These are phyloP conservation scores for Diarsia mendica DNA, from an alignment of 2,888 invertebrate species.

Conservation along the genomic window DNA sequence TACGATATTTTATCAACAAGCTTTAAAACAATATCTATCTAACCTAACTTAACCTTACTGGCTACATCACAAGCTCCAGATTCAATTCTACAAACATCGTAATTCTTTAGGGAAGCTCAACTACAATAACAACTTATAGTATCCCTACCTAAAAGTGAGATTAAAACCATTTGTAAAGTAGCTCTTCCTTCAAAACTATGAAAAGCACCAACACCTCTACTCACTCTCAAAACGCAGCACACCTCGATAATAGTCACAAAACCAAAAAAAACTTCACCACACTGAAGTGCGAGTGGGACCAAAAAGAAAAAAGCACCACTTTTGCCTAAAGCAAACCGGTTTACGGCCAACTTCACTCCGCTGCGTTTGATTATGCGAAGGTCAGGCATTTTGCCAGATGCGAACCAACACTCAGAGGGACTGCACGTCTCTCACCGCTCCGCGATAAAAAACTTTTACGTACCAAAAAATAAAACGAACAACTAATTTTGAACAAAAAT, in stretches of 20 bases:
- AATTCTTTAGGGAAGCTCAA: neutral
- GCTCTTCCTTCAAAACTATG: neutral
- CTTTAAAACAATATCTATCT: too few species aligned
- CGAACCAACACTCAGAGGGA: slow-evolving; percentile 65
- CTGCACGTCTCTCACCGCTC: slow-evolving; percentile 68
- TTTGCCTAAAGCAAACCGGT: slow-evolving; percentile 88
- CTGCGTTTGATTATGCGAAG: slow-evolving; percentile 84
- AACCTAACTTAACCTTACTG: too few species aligned
- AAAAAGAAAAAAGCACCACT: slow-evolving; percentile 79
- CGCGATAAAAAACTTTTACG: slow-evolving; percentile 76
- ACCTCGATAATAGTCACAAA: slow-evolving; percentile 42
- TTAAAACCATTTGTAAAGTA: neutral
- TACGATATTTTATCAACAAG: too few species aligned
- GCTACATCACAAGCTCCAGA: too few species aligned
- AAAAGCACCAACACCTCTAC: slow-evolving; percentile 24
- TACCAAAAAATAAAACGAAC: slow-evolving; percentile 69
- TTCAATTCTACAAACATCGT: too few species aligned
- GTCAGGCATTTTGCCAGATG: slow-evolving; percentile 81
- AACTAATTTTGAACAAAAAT: slow-evolving; percentile 59
- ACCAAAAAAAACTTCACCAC: slow-evolving; percentile 56
- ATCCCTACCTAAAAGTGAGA: neutral
- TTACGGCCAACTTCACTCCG: slow-evolving; percentile 82
- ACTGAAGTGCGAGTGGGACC: slow-evolving; percentile 71
- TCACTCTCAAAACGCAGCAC: slow-evolving; percentile 29
- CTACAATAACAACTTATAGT: too few species aligned